Percentiles rank a stretch among this genome's conserved stretches.
Evolutionary conservation across 2,797 vertebrate species (phyloP).

Genomic region (Potorous gilbertii): DNA sequence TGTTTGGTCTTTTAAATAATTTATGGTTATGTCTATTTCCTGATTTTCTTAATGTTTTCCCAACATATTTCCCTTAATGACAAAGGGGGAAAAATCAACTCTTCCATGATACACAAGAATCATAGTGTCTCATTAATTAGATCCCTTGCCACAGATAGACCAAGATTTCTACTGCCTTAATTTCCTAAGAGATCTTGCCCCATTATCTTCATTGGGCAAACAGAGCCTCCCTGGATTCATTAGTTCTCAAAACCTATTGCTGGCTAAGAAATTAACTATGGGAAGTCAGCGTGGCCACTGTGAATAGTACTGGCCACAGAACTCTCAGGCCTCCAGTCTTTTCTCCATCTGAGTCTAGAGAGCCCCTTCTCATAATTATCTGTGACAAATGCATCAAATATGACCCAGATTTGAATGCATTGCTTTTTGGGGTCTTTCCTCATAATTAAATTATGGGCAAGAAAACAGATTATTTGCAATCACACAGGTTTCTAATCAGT

Average conservation of each 20-base stretch:
- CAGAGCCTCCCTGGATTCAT: slow-evolving; percentile 21
- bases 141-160: slow-evolving; percentile 16
- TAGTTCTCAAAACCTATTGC: slow-evolving; percentile 4
- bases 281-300: slow-evolving; percentile 55
- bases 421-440: slow-evolving; percentile 67
- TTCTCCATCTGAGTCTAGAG: slow-evolving; percentile 45
- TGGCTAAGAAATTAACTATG: slow-evolving; percentile 53
- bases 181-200: slow-evolving; percentile 49
- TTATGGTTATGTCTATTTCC: background rate
- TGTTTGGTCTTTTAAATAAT: slow-evolving; percentile 6
- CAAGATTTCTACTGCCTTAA: slow-evolving; percentile 36
- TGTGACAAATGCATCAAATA: slow-evolving; percentile 69
- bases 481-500: slow-evolving; percentile 70
- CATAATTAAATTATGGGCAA: slow-evolving; percentile 76
- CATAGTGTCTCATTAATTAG: slow-evolving; percentile 19
- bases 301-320: slow-evolving; percentile 51
- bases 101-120: background rate
- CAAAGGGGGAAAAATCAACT: slow-evolving; percentile 1
- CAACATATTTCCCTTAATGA: slow-evolving; percentile 37
- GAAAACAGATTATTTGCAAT: slow-evolving; percentile 74
- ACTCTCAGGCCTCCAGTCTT: slow-evolving; percentile 53
- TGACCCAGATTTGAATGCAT: slow-evolving; percentile 73
- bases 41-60: slow-evolving; percentile 52
- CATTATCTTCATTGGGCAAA: slow-evolving; percentile 36
- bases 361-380: slow-evolving; percentile 61